Evolutionary conservation across 2,888 invertebrate species (phyloP), one percentile per base, ranked within the genome.

Genomic region (Helleia helle): DNA sequence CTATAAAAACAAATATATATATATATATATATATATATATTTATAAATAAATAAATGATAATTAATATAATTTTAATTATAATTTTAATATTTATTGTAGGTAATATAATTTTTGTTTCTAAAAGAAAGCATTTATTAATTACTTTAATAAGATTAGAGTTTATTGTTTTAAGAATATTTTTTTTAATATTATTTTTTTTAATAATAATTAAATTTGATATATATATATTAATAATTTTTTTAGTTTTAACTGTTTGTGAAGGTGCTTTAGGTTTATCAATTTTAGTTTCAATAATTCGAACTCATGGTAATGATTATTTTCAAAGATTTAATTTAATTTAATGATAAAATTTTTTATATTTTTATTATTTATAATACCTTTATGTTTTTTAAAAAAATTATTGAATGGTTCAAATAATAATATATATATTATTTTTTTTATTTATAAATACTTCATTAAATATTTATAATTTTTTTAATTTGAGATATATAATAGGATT

Each of bases 211-310:
- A 58, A 64, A 52, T 75, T 65, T 77, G 76, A 87, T 65, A 62
- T 70, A 59, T 88, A 80, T 86, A 83, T 88, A 77, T 75, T 76
- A 56, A 83, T 89, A 65, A 65, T 88, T 63, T 89, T 87, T 87
- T 84, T 89, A 65, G 79, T 84, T 42, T 86, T 89, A 79, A 77
- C 83, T 45, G 89, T 90, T 38, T 89, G 89, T 88, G 90, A 90
- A 15, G 87, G 89, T 0, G 87, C 86, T 51, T 86, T 90, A 71
- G 89, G 89, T 0, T 55, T 91, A 57, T 86, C 87, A 4, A 80
- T 90, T 85, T 83, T 90, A 71, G 81, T 89, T 54, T 75, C 81
- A 30, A 73, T 89, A 73, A 83, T 88, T 83, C 89, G 89, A 7
- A 79, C 79, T 46, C 81, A 87, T 79, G 89, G 89, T 0, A 88